phyloP scores from a whole-genome alignment of 2,113 vertebrate species.

The Cinclus cinclus region DNA sequence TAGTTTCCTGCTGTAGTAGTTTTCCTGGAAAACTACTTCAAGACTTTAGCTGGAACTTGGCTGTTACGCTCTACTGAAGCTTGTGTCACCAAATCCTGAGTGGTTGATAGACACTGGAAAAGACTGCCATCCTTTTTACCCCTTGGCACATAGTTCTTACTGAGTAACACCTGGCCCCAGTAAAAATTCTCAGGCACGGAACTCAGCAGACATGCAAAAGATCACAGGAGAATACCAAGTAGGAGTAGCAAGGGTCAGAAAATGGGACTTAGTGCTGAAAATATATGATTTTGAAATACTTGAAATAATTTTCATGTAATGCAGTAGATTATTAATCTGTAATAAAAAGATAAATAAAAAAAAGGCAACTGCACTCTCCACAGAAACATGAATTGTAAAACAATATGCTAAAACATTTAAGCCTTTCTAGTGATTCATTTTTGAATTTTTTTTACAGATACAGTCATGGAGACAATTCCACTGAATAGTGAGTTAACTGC shows the following conservation, averaged over 20 bases:
- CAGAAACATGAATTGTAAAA: fast-evolving
- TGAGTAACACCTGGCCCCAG: fast-evolving
- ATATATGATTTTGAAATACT: background rate
- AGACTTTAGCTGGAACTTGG: background rate
- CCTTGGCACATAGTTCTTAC: background rate
- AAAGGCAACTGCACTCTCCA: background rate
- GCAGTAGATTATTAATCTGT: fast-evolving
- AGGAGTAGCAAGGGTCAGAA: background rate
- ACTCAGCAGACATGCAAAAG: background rate
- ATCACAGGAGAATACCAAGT: background rate
- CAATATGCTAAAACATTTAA: background rate
- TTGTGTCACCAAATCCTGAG: background rate
- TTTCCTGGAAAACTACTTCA: background rate
- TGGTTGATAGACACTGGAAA: background rate
- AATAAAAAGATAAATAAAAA: background rate
- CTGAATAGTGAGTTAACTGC: fast-evolving
- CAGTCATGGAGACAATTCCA: background rate
- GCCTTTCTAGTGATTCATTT: background rate
- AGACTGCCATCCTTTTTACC: background rate
- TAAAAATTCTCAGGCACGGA: background rate
- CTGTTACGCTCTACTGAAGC: background rate
- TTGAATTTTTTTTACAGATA: background rate
- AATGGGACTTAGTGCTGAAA: background rate
- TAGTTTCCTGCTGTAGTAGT: no score
- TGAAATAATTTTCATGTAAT: background rate